Base-by-base conservation (phyloP, 1,140 invertebrate genomes). In the Tetramorium parvispinum region DNA sequence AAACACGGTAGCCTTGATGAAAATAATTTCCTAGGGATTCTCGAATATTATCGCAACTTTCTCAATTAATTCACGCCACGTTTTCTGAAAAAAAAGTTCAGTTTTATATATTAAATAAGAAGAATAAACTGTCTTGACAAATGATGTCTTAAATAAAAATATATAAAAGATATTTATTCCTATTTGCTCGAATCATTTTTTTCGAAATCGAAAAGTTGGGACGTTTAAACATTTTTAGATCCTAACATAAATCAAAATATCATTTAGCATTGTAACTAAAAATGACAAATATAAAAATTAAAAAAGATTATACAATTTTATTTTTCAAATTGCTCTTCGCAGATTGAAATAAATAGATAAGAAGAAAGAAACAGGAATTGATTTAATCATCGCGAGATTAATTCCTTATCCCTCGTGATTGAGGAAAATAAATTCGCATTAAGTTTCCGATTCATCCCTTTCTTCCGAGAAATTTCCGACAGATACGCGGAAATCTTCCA, bases 21-120 rank as follows among this genome's bases (percentile, higher is more conserved):
- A 71, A 7, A 46, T 21, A 57, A 57, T 70, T 13, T 82, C n/a
- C 16, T 24, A 24, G 21, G 8, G 6, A 71, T 71, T 71, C 78
- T 55, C 7, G 32, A 43, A 32, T 55, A 49, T 65, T 32, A 51
- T 1, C 10, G 3, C 13, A 66, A 7, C 21, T 66, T 68, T 1
- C n/a, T 68, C 16, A 1, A 11, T 68, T 24, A 51, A 68, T 68
- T 43, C 0, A 32, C 3, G 16, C 0, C 6, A 21, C 18, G 5
- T 21, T 65, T 78, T 27, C 13, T 5, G 3, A 18, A 70, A 18
- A 78, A 78, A 40, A 16, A 37, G 11, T 24, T 3, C 18, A 24
- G 11, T 70, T 70, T 51, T 32, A 32, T 32, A 32, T 53, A 51
- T 18, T 51, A 11, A 49, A 27, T 27, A 27, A 21, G 53, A 32